phyloP scores from a whole-genome alignment of 2,888 invertebrate species.

The Helicoverpa assulta region DNA sequence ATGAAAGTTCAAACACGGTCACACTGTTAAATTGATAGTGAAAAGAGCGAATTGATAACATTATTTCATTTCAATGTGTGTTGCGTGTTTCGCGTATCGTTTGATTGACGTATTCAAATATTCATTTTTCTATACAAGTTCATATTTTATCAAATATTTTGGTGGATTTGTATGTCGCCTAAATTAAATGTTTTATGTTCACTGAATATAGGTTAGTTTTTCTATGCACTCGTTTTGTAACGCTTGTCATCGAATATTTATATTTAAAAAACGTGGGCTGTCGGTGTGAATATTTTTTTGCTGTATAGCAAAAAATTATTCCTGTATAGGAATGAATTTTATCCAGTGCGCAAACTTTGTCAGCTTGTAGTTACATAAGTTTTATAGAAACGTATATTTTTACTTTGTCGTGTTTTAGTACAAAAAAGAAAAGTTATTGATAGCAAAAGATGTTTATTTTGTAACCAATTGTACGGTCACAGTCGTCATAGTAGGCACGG shows the following conservation, averaged over 20 bases:
- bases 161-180: conserved; percentile 21
- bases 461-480: too few species aligned
- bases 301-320: too few species aligned
- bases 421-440: too few species aligned
- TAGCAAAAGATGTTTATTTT: too few species aligned
- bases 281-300: background rate
- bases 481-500: too few species aligned
- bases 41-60: conserved; percentile 60
- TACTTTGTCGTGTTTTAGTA: too few species aligned
- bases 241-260: conserved; percentile 7
- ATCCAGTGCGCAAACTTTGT: too few species aligned
- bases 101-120: conserved; percentile 65
- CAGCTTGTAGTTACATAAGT: too few species aligned
- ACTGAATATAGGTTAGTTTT: conserved; percentile 13
- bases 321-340: too few species aligned
- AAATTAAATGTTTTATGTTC: conserved; percentile 32
- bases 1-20: conserved; percentile 1
- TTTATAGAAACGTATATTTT: too few species aligned
- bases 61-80: conserved; percentile 48
- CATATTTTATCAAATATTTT: conserved; percentile 44
- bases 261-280: conserved; percentile 11
- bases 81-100: conserved; percentile 38
- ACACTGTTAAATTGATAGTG: conserved; percentile 56
- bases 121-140: conserved; percentile 33
- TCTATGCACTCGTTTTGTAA: background rate